Base-by-base conservation (phyloP, 1,140 invertebrate genomes). In the Drosophila paulistorum region DNA sequence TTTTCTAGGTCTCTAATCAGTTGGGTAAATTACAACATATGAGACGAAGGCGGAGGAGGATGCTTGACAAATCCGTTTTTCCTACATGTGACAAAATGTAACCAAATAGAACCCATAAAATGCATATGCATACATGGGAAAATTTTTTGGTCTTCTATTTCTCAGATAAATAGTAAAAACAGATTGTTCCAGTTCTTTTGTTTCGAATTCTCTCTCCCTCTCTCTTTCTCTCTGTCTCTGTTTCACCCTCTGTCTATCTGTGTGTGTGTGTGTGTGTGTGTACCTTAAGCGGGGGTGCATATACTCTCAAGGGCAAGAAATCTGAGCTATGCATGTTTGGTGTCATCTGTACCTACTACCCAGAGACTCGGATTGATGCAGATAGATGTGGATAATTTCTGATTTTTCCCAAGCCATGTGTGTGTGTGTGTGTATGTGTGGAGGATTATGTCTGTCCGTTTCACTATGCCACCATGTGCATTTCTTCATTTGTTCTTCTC, bases 321-420 rank as follows among this genome's bases (percentile, higher is more conserved):
- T 20, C 7, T 59, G 57, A 59, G 57, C 30, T 59, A 59, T 58
- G 30, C 37, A 59, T 58, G 30, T 23, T 26, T 57, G 48, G 33
- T 58, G 55, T 65, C 37, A 23, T 20, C 65, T 71, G 51, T 71
- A 73, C 70, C 65, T 73, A 73, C 62, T 14, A 41, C 23, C 23
- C 23, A 26, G 23, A n/a, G 54, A 65, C 64, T 55, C 70, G 60
- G 35, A 73, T 59, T 51, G 35, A 42, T 60, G 71, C 70, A 63
- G 30, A 30, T 74, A 74, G 71, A 71, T 55, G 71, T 70, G 72
- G 70, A 74, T 65, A 73, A 74, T 66, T 66, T 37, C 62, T 74
- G 71, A 14, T 20, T 30, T 10, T 35, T 66, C 42, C 55, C 71
- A 74, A 71, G 45, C 30, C 26, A 35, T 14, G 33, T 37, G 9